Base-by-base conservation (phyloP, 2,888 invertebrate species). In the Eudasyphora cyanicolor region DNA sequence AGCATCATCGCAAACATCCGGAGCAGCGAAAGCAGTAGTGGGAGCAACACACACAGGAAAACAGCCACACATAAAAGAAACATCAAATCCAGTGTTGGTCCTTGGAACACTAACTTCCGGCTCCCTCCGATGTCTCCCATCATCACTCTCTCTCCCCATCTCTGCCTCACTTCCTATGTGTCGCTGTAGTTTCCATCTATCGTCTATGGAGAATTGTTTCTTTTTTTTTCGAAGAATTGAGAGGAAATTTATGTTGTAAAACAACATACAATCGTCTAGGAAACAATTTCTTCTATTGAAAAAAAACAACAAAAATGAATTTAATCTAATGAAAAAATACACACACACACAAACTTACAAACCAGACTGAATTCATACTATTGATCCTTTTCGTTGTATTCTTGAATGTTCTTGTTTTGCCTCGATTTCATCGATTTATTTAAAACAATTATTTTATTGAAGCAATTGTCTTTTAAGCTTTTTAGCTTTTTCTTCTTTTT, bases 331-430 rank as follows among this genome's bases (percentile, higher is more conserved):
- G 32, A 57, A 54, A 17, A 38, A 29, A 21, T 32, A 49, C n/a
- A n/a, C n/a, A n/a, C n/a, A 35, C 0, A 62, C 29, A 17, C 12
- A 21, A 71, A 67, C 24, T 78, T n/a, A n/a, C n/a, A n/a, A n/a
- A n/a, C n/a, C n/a, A n/a, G 82, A 75, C 75, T 75, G 75, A 82
- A 70, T 10, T 70, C 60, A 70, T 62, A 45, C 38, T 19, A 57
- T 51, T 38, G 51, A 62, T n/a, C n/a, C 12, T 24, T 35, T 75
- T 73, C n/a, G n/a, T n/a, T n/a, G n/a, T n/a, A n/a, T n/a, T n/a
- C n/a, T n/a, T n/a, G n/a, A n/a, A n/a, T 7, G 21, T 32, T 70
- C 49, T 54, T 14, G 3, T 19, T 17, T 57, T 70, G 5, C 29
- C 67, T 73, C 29, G 10, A 64, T 45, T 57, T 57, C 57, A 12